These are phyloP conservation scores for Rhinella marina DNA, from an alignment of 2,797 vertebrate species.

Conservation along the genomic window DNA sequence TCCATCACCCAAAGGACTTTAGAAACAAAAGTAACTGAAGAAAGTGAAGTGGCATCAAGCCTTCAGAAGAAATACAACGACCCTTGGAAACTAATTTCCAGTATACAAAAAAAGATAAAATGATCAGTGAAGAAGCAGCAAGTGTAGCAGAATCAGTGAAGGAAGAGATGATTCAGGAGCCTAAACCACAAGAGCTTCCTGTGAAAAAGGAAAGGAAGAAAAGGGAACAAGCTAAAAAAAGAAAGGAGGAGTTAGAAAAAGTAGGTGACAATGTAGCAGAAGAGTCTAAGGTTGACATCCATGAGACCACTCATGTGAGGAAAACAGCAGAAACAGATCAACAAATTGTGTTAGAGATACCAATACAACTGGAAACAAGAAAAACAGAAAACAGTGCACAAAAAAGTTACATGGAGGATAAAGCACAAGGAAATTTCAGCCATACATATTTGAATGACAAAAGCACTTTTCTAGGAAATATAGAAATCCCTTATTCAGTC, in stretches of 20 bases:
- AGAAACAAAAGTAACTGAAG: slow-evolving; percentile 17
- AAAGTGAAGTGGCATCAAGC: slow-evolving; percentile 59
- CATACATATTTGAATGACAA: slow-evolving; percentile 49
- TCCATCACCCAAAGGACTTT: slow-evolving; percentile 58
- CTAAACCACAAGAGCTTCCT: slow-evolving; percentile 62
- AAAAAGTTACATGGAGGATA: slow-evolving; percentile 44
- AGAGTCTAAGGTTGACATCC: slow-evolving; percentile 56
- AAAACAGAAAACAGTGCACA: slow-evolving; percentile 30
- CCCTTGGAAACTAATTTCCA: slow-evolving; percentile 61
- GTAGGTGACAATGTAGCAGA: slow-evolving; percentile 53
- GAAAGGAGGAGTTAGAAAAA: slow-evolving; percentile 67
- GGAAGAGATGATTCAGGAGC: slow-evolving; percentile 59
- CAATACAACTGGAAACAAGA: slow-evolving; percentile 63
- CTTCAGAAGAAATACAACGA: slow-evolving; percentile 60
- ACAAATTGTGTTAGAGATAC: slow-evolving; percentile 62
- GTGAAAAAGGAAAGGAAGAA: slow-evolving; percentile 59
- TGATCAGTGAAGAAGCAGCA: slow-evolving; percentile 47
- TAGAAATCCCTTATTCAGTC: slow-evolving; percentile 70
- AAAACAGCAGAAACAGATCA: slow-evolving; percentile 18
- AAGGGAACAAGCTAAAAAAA: slow-evolving; percentile 68
- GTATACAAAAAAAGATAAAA: slow-evolving; percentile 53
- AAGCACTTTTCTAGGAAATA: not conserved
- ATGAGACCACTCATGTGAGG: slow-evolving; percentile 51
- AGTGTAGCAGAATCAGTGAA: slow-evolving; percentile 57
- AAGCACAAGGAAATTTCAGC: slow-evolving; percentile 29